Evolutionary conservation across 2,113 vertebrate species (phyloP).

Genomic region (Spermophilus dauricus): DNA sequence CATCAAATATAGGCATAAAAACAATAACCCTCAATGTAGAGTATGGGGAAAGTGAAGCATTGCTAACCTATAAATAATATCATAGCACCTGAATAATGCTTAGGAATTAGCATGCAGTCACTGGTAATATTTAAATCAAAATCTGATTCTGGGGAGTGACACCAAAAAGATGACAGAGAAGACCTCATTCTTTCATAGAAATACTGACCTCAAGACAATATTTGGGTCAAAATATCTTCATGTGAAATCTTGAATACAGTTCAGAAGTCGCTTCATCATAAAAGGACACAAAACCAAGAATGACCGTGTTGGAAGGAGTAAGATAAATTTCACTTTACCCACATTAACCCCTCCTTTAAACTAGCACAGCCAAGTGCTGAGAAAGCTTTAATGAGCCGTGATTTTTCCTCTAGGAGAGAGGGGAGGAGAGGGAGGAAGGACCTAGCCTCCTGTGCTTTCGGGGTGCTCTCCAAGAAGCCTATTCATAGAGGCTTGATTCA

Average conservation of each 20-base stretch:
- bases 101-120: not conserved
- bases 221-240: not conserved
- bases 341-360: no score
- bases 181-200: not conserved
- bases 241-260: not conserved
- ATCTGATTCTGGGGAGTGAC: not conserved
- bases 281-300: not conserved
- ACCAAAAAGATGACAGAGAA: not conserved
- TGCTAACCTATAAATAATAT: not conserved
- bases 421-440: no score
- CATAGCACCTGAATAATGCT: not conserved
- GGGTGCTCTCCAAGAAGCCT: no score
- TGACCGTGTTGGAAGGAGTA: no score
- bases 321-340: no score
- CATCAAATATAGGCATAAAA: not conserved
- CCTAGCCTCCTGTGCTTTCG: no score
- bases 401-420: not conserved
- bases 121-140: not conserved
- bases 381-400: not conserved
- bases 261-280: not conserved
- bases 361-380: no score
- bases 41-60: not conserved
- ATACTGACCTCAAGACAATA: not conserved
- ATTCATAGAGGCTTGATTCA: no score
- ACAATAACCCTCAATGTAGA: not conserved